Evolutionary conservation across 2,888 invertebrate genomes (phyloP).

Genomic region (Synanthedon tipuliformis): DNA sequence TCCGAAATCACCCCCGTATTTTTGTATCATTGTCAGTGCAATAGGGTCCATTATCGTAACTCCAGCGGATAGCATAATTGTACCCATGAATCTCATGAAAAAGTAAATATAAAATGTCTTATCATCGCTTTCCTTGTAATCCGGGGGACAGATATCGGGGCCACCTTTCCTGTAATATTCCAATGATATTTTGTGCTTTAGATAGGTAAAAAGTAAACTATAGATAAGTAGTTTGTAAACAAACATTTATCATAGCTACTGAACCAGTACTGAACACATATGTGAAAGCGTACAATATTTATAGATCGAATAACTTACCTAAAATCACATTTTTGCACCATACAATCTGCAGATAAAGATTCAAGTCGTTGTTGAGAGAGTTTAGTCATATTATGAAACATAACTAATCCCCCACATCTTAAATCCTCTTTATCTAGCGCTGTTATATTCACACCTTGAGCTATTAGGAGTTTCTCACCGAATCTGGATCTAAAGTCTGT

Average conservation of each 20-base stretch:
- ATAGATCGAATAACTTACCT: constrained; percentile 35
- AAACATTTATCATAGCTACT: not conserved
- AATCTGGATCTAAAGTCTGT: constrained; percentile 81
- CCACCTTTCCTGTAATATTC: constrained; percentile 74
- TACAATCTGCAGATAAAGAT: constrained; percentile 75
- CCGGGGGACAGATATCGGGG: constrained; percentile 82
- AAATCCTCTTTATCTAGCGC: constrained; percentile 80
- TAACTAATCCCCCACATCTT: constrained; percentile 79
- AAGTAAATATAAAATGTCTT: constrained; percentile 88
- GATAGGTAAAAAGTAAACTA: constrained; percentile 20
- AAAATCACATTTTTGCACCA: constrained; percentile 82
- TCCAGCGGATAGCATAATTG: constrained; percentile 85
- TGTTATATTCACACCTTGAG: constrained; percentile 78
- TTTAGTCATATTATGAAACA: constrained; percentile 74
- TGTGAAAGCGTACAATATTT: not conserved
- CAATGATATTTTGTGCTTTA: constrained; percentile 17
- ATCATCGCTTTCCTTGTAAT: constrained; percentile 82
- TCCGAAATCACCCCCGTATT: constrained; percentile 85
- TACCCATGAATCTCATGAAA: constrained; percentile 80
- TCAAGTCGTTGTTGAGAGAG: constrained; percentile 67
- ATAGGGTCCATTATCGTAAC: constrained; percentile 91
- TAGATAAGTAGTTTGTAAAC: constrained; percentile 13
- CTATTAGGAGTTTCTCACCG: constrained; percentile 72
- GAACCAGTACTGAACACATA: too few species aligned
- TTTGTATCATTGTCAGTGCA: constrained; percentile 86